phyloP scores from a whole-genome alignment of 2,113 vertebrate genomes.

The Zosterops borbonicus region DNA sequence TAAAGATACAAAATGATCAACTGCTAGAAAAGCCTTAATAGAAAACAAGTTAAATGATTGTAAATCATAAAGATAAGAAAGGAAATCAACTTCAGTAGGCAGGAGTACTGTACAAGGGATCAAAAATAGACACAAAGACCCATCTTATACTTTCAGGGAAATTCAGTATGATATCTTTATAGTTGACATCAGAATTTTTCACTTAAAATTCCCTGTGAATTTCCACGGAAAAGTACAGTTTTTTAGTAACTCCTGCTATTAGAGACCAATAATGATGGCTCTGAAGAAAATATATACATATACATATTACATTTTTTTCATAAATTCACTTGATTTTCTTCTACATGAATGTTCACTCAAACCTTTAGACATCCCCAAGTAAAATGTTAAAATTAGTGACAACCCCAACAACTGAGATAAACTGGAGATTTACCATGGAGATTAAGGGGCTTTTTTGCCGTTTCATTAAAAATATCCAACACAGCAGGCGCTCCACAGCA shows the following conservation, averaged over 20 bases:
- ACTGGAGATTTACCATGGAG: not conserved
- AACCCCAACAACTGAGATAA: not conserved
- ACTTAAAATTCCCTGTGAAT: not conserved
- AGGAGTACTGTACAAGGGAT: not conserved
- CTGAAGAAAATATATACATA: not conserved
- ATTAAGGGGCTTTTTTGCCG: not conserved
- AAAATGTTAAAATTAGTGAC: constrained; percentile 1
- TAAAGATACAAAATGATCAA: not conserved
- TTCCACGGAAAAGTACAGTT: not conserved
- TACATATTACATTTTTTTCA: not conserved
- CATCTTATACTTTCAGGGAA: not conserved
- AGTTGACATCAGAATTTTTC: not conserved
- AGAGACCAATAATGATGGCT: not conserved
- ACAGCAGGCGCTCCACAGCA: not conserved
- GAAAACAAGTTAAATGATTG: not conserved
- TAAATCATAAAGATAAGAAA: not conserved
- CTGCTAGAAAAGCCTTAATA: not conserved
- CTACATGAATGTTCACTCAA: not conserved
- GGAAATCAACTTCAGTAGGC: not conserved
- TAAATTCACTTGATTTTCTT: not conserved
- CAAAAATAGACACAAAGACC: not conserved
- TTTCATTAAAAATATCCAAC: not conserved
- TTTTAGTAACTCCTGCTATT: not conserved
- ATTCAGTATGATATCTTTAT: not conserved
- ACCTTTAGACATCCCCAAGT: not conserved